Evolutionary conservation across 2,113 vertebrate species (phyloP), one percentile per base, ranked within the genome.

Genomic region (Phoxinus phoxinus): DNA sequence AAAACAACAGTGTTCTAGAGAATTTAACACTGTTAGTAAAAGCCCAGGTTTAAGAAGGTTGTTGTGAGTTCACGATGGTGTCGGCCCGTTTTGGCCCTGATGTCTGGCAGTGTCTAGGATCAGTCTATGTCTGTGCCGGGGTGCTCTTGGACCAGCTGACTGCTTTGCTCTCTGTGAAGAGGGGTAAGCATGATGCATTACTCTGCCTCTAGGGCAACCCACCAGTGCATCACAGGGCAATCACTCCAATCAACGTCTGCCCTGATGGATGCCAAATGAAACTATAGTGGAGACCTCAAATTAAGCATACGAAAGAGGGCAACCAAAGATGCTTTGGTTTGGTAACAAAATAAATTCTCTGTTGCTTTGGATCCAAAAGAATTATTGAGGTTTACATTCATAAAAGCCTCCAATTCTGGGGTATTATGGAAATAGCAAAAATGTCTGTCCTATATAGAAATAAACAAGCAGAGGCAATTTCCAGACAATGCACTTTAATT

Each of bases 151-250:
- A 84, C 85, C 87, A 89, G 89, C 84, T 88, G 88, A 76, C 69
- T 77, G 77, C 32, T 82, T 88, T 75, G 89, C 86, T 81, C 88
- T 85, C 84, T 82, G 89, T 91, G 89, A 89, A 92, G 87, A 56
- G 56, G 61, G 83, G 46, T 65, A 65, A 65, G 32, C 61, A 76
- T 91, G 91, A 93, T 92, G 90, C 91, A 93, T 90, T 81, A 91
- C 88, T 90, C 87, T 89, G 88, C 86, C 91, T 90, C 79, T 61
- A 5, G 90, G 92, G 86, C 90, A 87, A 86, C 84, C 89, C 89
- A 92, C 89, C 91, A 90, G 91, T 90, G 88, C 91, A 88, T 93
- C 92, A 90, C 88, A 90, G 84, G 86, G 88, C 88, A 87, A 87
- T 90, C 85, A 77, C 90, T 90, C 86, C 81, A 91, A 90, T 94